These are phyloP conservation scores for Aptenodytes patagonicus DNA, from an alignment of 2,113 vertebrate species.

Conservation along the genomic window DNA sequence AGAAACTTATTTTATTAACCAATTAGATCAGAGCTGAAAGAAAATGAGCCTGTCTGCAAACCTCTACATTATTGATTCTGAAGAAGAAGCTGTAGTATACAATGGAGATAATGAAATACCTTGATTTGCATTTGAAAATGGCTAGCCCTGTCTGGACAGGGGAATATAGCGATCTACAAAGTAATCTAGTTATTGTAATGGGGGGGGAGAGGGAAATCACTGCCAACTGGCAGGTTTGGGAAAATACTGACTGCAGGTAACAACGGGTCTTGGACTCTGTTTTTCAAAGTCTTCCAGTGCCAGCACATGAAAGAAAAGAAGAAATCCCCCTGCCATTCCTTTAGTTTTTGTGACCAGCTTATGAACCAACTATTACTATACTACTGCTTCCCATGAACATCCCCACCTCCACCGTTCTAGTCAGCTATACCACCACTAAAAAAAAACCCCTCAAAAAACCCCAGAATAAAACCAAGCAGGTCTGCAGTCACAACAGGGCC, in stretches of 20 bases:
- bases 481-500: neutral
- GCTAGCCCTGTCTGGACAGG: neutral
- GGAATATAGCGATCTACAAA: neutral
- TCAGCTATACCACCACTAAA: neutral
- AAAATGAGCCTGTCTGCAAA: neutral
- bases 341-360: neutral
- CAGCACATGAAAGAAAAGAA: neutral
- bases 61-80: neutral
- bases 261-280: neutral
- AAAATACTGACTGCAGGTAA: neutral
- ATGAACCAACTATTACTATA: neutral
- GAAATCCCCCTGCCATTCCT: neutral
- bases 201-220: neutral
- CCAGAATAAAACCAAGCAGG: neutral
- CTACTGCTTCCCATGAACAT: fast-evolving
- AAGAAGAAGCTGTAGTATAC: neutral
- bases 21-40: neutral
- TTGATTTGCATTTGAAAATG: neutral
- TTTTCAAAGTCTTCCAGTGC: neutral
- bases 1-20: constrained; percentile 2
- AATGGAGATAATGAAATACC: neutral
- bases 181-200: neutral
- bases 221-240: neutral
- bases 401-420: too few relatives aligned
- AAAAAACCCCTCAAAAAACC: fast-evolving